Conservation (phyloP, 2,113 vertebrate species). For the Hipposideros armiger region DNA sequence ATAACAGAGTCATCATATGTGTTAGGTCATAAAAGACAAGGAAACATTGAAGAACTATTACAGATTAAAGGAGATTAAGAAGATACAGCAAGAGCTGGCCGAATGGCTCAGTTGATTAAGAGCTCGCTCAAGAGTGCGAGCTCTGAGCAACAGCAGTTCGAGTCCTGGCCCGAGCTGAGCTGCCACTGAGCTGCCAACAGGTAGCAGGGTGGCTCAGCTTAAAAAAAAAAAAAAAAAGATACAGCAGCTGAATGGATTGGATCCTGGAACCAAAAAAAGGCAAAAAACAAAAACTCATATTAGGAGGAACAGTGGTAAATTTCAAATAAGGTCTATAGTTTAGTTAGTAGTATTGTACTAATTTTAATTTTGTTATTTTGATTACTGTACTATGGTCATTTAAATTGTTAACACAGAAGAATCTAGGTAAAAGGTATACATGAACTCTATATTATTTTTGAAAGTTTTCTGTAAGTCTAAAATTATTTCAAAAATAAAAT, state of each 20-base stretch:
- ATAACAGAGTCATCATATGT: neutral
- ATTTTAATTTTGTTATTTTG: neutral
- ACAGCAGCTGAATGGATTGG: neutral
- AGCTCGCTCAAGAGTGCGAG: too few relatives aligned
- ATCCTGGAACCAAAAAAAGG: neutral
- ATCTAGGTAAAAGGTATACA: neutral
- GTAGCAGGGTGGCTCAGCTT: too few relatives aligned
- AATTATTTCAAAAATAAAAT: neutral
- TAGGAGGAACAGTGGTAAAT: neutral
- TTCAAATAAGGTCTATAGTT: neutral
- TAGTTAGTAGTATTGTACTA: neutral
- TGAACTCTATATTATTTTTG: neutral
- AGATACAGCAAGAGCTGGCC: neutral
- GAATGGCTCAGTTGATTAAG: too few relatives aligned
- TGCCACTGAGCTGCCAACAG: too few relatives aligned
- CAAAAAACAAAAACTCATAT: neutral
- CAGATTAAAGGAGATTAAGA: neutral
- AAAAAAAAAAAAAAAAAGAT: neutral
- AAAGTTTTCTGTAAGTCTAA: constrained; percentile 7
- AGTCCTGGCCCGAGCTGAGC: too few relatives aligned
- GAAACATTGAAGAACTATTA: neutral
- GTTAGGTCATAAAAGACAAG: neutral
- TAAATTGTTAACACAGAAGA: neutral
- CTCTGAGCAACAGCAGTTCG: too few relatives aligned
- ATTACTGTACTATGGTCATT: neutral